These are phyloP conservation scores for Rhagologus leucostigma DNA, from an alignment of 2,113 vertebrate species.

Conservation along the genomic window DNA sequence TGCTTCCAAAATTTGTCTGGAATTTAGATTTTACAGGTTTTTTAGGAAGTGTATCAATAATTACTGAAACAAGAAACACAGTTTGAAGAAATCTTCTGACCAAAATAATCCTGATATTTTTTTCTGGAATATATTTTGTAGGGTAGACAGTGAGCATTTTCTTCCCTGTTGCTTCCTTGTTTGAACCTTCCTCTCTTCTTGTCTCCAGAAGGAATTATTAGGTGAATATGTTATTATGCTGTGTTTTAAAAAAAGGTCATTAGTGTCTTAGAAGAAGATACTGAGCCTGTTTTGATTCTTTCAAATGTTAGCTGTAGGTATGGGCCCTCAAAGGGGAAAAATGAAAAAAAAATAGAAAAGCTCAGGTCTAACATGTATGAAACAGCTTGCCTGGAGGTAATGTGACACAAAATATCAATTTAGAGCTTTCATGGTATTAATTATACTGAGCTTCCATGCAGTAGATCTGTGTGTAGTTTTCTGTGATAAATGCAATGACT, in stretches of 20 bases:
- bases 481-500: background rate
- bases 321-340: background rate
- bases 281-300: background rate
- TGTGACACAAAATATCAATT: background rate
- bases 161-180: background rate
- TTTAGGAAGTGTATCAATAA: background rate
- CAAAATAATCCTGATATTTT: background rate
- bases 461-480: background rate
- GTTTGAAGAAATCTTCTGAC: background rate
- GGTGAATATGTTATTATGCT: background rate
- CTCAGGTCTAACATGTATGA: background rate
- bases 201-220: background rate
- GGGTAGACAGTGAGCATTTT: background rate
- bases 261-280: background rate
- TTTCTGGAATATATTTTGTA: background rate
- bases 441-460: background rate
- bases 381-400: background rate
- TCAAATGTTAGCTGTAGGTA: background rate
- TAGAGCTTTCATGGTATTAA: background rate
- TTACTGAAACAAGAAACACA: background rate
- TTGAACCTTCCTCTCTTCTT: background rate
- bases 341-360: background rate
- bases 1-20: background rate
- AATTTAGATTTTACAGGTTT: background rate
- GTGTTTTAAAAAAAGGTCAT: rapidly evolving